Conservation (phyloP, 1,140 invertebrate species). For the Hydropsyche tenuis region DNA sequence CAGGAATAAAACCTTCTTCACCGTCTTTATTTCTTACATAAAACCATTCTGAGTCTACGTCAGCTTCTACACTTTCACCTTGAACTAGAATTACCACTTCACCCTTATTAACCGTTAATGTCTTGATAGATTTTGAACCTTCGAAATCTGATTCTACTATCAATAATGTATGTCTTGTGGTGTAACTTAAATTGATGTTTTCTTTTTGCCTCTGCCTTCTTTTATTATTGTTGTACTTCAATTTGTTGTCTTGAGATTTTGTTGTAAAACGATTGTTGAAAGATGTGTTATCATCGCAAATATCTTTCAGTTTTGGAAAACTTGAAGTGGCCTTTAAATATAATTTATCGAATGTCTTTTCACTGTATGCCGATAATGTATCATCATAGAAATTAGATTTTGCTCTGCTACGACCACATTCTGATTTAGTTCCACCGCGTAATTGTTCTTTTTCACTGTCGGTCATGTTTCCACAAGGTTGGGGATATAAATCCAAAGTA, state of each 20-base stretch:
- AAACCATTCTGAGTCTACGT: constrained; percentile 71
- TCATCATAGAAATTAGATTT: constrained; percentile 57
- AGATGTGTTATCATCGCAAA: constrained; percentile 31
- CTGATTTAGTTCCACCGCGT: constrained; percentile 64
- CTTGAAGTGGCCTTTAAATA: constrained; percentile 68
- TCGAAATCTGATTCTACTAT: constrained; percentile 72
- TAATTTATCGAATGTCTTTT: constrained; percentile 72
- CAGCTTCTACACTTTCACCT: constrained; percentile 58
- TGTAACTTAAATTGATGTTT: constrained; percentile 21
- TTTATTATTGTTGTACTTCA: constrained; percentile 33
- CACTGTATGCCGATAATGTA: constrained; percentile 64
- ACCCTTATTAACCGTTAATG: constrained; percentile 72
- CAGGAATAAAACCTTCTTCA: constrained; percentile 77
- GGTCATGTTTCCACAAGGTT: constrained; percentile 74
- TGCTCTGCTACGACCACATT: constrained; percentile 60
- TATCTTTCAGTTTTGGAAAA: constrained; percentile 52
- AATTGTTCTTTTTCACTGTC: constrained; percentile 73
- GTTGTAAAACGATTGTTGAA: constrained; percentile 44
- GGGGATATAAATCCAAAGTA: constrained; percentile 77
- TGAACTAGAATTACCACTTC: constrained; percentile 75
- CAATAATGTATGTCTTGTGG: constrained; percentile 68
- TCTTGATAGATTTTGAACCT: constrained; percentile 62
- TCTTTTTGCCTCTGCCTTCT: constrained; percentile 41
- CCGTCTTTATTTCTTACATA: constrained; percentile 74
- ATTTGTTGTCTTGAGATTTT: constrained; percentile 39